Base-by-base conservation (phyloP, 2,797 vertebrate genomes). In the Argya squamiceps region DNA sequence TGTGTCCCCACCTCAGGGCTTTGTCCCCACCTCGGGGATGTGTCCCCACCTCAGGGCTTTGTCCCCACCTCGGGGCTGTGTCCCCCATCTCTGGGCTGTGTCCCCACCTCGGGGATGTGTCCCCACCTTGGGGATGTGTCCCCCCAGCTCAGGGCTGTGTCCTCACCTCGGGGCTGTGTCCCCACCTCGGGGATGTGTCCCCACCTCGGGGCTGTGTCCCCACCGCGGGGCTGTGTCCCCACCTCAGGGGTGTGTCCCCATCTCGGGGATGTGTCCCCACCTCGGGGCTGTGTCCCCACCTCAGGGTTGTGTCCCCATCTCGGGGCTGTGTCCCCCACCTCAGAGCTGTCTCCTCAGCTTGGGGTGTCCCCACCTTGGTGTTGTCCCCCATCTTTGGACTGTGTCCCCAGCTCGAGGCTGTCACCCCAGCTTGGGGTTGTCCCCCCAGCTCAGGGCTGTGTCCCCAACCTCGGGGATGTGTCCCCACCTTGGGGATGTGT, bases 381-480 rank as follows among this genome's bases (percentile, higher is more conserved):
- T 37, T 37, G 37, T 37, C 37, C 43, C 43, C 43, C 43, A 43
- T 16, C 43, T 43, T 3, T 2, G 11, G 24, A n/a, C n/a, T n/a
- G n/a, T n/a, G n/a, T n/a, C n/a, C n/a, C 2, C 46, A 49, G 8
- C 0, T 1, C 0, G 1, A 34, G 20, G 20, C 20, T 39, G 37
- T 12, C 11, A 2, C 19, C 20, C 20, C 10, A 23, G 5, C 9
- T 19, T 6, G 0, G 19, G 53, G 19, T 3, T 29, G 23, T 4
- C 12, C 12, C 34, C 13, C 27, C 30, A 2, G 11, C 8, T 36
- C 4, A 1, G 7, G 26, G 18, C 9, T 24, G 18, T 29, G 8
- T 11, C 44, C 11, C 30, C 22, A 47, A 1, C 6, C 1, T 1
- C 0, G 2, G 34, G 37, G 18, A 11, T 20, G 37, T 59, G 9